phyloP scores from a whole-genome alignment of 2,888 invertebrate genomes.

The Pelosia muscerda region DNA sequence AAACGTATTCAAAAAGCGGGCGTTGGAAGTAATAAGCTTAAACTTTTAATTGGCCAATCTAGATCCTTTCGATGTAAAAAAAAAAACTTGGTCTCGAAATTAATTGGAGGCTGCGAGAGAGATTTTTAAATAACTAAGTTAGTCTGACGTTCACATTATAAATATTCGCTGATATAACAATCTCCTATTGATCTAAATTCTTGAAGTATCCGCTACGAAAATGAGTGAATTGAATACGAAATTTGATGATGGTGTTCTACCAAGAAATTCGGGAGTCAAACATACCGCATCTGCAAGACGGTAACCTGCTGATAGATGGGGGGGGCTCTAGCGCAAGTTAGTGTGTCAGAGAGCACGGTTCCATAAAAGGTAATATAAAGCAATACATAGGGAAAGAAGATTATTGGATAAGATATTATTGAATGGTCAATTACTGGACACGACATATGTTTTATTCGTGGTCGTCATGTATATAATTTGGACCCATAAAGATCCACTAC shows the following conservation, averaged over 20 bases:
- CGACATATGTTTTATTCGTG: background rate
- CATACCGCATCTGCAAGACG: too few relatives aligned
- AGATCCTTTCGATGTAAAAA: slow-evolving; percentile 51
- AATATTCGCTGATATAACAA: slow-evolving; percentile 39
- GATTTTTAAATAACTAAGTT: slow-evolving; percentile 49
- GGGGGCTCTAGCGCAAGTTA: too few relatives aligned
- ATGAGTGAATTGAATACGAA: background rate
- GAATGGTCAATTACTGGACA: background rate
- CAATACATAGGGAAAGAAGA: background rate
- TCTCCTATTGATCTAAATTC: slow-evolving; percentile 31
- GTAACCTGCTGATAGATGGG: too few relatives aligned
- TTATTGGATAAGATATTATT: background rate
- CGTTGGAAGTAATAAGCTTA: slow-evolving; percentile 61
- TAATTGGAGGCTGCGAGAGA: slow-evolving; percentile 48
- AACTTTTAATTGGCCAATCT: slow-evolving; percentile 69
- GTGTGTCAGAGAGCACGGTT: background rate
- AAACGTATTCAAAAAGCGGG: slow-evolving; percentile 62
- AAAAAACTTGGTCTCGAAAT: slow-evolving; percentile 48
- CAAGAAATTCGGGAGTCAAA: too few relatives aligned
- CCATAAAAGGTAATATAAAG: background rate
- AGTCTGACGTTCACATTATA: slow-evolving; percentile 28
- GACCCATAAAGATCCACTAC: background rate
- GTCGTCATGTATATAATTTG: background rate
- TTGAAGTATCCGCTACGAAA: background rate
- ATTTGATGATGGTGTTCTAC: background rate